Percentiles rank a stretch among this genome's conserved stretches.
These are phyloP conservation scores for Drosophila dives DNA, from an alignment of 2,888 invertebrate species.

Conservation along the genomic window DNA sequence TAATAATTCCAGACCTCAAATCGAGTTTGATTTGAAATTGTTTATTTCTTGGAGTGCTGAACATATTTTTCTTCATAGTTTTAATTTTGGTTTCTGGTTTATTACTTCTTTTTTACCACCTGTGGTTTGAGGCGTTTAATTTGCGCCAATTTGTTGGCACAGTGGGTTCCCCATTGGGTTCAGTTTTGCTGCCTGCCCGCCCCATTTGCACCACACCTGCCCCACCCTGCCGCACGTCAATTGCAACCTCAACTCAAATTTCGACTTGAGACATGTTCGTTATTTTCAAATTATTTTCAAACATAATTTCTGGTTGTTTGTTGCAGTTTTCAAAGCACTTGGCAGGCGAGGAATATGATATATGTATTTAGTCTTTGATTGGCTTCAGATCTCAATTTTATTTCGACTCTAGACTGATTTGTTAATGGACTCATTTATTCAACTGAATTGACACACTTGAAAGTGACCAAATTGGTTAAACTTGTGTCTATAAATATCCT, in stretches of 20 bases:
- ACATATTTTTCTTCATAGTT: conserved; percentile 13
- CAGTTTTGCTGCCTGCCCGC: conserved; percentile 14
- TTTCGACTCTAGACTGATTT: neutral
- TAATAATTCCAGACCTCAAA: conserved; percentile 58
- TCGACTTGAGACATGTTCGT: conserved; percentile 43
- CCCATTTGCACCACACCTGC: conserved; percentile 4
- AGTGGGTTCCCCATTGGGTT: conserved; percentile 21
- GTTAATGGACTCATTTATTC: conserved; percentile 1
- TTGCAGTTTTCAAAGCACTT: conserved; percentile 21
- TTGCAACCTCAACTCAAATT: conserved; percentile 19
- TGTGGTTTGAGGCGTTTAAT: conserved; percentile 63
- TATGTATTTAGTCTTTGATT: conserved; percentile 19
- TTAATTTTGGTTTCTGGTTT: conserved; percentile 12
- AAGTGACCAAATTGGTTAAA: too few species aligned
- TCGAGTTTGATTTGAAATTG: conserved; percentile 62
- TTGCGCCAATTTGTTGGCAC: conserved; percentile 68
- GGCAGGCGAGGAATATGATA: conserved; percentile 33
- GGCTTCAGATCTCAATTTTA: conserved; percentile 5
- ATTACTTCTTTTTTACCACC: conserved; percentile 53
- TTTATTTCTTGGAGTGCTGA: conserved; percentile 24
- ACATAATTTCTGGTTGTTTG: conserved; percentile 29
- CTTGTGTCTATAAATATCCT: neutral
- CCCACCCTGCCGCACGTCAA: conserved; percentile 21
- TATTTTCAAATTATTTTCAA: conserved; percentile 44
- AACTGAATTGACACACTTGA: neutral